Conservation (phyloP, 2,113 vertebrate genomes). For the Elaphurus davidianus region DNA sequence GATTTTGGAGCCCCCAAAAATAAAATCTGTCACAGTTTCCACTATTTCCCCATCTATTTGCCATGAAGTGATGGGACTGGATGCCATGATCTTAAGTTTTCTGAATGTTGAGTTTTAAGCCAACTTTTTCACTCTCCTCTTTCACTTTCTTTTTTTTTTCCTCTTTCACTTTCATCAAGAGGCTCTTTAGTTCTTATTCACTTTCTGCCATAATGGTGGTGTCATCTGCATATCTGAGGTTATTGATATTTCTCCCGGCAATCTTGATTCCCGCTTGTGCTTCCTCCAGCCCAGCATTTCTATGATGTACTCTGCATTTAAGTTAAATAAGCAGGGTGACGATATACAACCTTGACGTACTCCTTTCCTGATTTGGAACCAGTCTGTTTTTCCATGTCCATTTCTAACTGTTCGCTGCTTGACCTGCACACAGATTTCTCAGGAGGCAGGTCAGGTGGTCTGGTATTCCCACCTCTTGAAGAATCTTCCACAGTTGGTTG, state of each 20-base stretch:
- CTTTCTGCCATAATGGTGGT: neutral
- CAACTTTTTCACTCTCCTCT: neutral
- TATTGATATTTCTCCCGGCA: neutral
- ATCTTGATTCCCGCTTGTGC: neutral
- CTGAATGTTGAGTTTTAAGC: neutral
- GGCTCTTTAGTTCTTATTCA: neutral
- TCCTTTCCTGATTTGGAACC: neutral
- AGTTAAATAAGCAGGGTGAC: neutral
- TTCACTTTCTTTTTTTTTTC: neutral
- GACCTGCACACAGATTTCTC: neutral
- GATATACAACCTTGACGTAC: neutral
- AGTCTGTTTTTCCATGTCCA: neutral
- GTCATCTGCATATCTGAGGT: neutral
- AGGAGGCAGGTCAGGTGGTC: neutral
- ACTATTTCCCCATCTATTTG: neutral
- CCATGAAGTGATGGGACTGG: neutral
- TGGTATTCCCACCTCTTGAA: neutral
- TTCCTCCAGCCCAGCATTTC: neutral
- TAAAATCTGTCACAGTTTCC: neutral
- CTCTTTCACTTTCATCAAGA: neutral
- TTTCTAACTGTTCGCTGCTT: neutral
- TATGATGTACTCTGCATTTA: neutral
- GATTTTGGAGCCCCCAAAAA: neutral
- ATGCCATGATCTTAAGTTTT: neutral
- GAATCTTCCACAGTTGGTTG: neutral